Evolutionary conservation across 1,140 invertebrate species (phyloP).

Genomic region (Lasaia peninsularis): DNA sequence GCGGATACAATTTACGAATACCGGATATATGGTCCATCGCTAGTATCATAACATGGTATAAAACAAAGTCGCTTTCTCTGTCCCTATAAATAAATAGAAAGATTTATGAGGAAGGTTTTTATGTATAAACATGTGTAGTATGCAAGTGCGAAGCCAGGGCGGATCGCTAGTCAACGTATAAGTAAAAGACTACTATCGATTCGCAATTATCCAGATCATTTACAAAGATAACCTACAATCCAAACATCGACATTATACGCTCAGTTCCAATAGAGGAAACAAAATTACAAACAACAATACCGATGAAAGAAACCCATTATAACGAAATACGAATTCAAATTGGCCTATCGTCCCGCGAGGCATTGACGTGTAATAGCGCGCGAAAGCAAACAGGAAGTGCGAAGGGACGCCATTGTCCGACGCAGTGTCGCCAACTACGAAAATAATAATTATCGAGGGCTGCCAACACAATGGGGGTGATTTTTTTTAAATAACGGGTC

Average conservation of each 20-base stretch:
- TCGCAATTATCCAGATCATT: slow-evolving; percentile 24
- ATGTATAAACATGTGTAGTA: no score
- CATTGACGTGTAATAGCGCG: slow-evolving; percentile 74
- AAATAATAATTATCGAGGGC: slow-evolving; percentile 75
- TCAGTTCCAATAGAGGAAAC: slow-evolving; percentile 36
- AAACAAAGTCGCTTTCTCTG: no score
- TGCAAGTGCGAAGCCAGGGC: no score
- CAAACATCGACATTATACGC: slow-evolving; percentile 23
- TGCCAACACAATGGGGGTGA: slow-evolving; percentile 49
- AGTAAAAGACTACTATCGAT: not conserved
- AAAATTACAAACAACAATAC: slow-evolving; percentile 51
- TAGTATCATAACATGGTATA: no score
- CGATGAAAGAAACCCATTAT: slow-evolving; percentile 56
- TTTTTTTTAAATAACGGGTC: slow-evolving; percentile 68
- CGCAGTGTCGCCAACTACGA: slow-evolving; percentile 71
- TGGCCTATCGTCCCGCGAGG: slow-evolving; percentile 59
- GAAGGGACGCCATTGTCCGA: slow-evolving; percentile 62
- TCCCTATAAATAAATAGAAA: no score
- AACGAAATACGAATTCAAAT: slow-evolving; percentile 65
- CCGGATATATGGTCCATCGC: no score
- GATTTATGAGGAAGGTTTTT: no score
- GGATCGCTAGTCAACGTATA: not conserved
- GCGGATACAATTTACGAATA: no score
- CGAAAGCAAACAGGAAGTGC: slow-evolving; percentile 72
- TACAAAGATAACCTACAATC: slow-evolving; percentile 32